A percentile compares a stretch with the other conserved stretches of the same genome.
phyloP scores from a whole-genome alignment of 1,140 invertebrate species.

The Drosophila aff. region DNA sequence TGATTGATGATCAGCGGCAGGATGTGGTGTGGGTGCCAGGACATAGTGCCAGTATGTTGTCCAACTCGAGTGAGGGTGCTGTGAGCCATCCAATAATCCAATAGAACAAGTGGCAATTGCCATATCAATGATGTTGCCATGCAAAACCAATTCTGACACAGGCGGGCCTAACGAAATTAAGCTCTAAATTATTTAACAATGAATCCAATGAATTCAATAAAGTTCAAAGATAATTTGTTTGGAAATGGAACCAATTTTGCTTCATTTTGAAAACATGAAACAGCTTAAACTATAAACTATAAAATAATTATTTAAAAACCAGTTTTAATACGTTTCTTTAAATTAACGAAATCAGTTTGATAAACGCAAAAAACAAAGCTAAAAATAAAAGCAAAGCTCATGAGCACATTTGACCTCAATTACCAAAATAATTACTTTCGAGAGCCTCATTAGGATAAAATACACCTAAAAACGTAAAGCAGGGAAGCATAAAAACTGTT shows the following conservation, averaged over 20 bases:
- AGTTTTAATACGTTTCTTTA: background rate
- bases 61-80: slow-evolving; percentile 33
- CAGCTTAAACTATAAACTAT: background rate
- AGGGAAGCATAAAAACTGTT: background rate
- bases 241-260: slow-evolving; percentile 6
- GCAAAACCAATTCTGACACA: slow-evolving; percentile 31
- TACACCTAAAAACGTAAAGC: background rate
- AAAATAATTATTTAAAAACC: background rate
- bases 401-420: background rate
- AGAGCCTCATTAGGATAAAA: background rate
- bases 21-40: slow-evolving; percentile 17
- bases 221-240: slow-evolving; percentile 20
- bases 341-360: background rate
- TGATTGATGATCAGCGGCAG: slow-evolving; percentile 45
- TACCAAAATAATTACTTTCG: background rate
- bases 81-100: slow-evolving; percentile 63
- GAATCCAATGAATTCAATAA: slow-evolving; percentile 18
- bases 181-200: slow-evolving; percentile 43
- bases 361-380: background rate
- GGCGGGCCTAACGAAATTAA: slow-evolving; percentile 26
- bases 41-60: slow-evolving; percentile 1
- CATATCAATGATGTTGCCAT: slow-evolving; percentile 61
- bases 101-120: slow-evolving; percentile 73
- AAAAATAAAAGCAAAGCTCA: background rate
- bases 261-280: background rate